Percentiles rank a stretch among this genome's conserved stretches.
Conservation (phyloP, 2,113 vertebrate species). For the Seriola quinqueradiata region DNA sequence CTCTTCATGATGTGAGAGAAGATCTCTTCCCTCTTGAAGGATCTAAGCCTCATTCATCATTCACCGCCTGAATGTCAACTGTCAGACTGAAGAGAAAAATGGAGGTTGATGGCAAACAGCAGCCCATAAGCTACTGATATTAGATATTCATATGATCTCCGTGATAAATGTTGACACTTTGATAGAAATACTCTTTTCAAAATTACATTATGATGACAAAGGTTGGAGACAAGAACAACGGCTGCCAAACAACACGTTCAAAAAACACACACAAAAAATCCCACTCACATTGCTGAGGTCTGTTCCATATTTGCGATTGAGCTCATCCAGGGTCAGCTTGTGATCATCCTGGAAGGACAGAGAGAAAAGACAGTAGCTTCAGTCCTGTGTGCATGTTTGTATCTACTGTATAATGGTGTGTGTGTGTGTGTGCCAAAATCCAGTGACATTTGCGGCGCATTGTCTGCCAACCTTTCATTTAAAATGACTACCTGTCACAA, state of each 20-base stretch:
- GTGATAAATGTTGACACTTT: slow-evolving; percentile 1
- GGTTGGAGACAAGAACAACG: not conserved
- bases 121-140: not conserved
- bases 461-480: slow-evolving; percentile 53
- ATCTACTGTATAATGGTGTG: not conserved
- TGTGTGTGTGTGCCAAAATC: not conserved
- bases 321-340: slow-evolving; percentile 95
- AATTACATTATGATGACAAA: not conserved
- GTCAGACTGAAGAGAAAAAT: slow-evolving; percentile 5
- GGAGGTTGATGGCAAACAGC: not conserved
- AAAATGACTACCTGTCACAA: slow-evolving; percentile 9
- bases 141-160: not conserved
- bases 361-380: slow-evolving; percentile 31
- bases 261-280: not conserved
- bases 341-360: slow-evolving; percentile 91
- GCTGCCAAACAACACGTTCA: not conserved
- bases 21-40: not conserved
- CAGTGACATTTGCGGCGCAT: slow-evolving; percentile 49
- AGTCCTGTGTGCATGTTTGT: slow-evolving; percentile 10
- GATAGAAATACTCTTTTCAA: not conserved
- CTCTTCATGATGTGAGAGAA: not conserved
- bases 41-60: not conserved
- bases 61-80: slow-evolving; percentile 27
- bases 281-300: slow-evolving; percentile 92
- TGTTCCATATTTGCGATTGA: slow-evolving; percentile 95